These are phyloP conservation scores for Oscheius sp. DNA, from an alignment of 2,888 invertebrate species.

Conservation along the genomic window DNA sequence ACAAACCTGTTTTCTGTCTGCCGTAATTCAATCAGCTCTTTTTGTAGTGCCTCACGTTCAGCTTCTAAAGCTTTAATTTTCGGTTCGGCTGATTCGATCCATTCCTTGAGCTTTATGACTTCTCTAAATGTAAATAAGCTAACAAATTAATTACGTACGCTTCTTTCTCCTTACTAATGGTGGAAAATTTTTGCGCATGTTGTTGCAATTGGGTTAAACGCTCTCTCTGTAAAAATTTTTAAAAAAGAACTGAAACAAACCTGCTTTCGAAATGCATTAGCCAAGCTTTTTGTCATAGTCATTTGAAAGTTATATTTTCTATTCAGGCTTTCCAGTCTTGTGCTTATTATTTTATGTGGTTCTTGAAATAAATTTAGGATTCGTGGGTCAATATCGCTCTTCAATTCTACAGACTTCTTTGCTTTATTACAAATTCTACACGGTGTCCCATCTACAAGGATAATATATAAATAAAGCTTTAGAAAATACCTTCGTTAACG, in stretches of 20 bases:
- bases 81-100: background rate
- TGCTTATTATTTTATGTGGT: background rate
- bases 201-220: background rate
- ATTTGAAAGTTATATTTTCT: constrained; percentile 10
- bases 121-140: background rate
- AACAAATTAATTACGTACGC: background rate
- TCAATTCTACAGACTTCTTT: constrained; percentile 2
- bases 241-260: background rate
- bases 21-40: background rate
- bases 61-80: background rate
- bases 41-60: background rate
- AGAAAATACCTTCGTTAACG: background rate
- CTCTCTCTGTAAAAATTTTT: background rate
- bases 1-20: background rate
- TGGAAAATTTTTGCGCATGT: background rate
- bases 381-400: background rate
- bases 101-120: constrained; percentile 1
- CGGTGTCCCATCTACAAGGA: background rate
- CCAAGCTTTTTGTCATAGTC: constrained; percentile 10
- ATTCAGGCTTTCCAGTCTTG: background rate
- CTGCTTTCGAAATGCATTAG: background rate
- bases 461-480: background rate
- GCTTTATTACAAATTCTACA: constrained; percentile 5
- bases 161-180: background rate
- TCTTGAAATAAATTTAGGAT: constrained; percentile 10